Base-by-base conservation (phyloP, 2,113 vertebrate species). In the Alouatta palliata region DNA sequence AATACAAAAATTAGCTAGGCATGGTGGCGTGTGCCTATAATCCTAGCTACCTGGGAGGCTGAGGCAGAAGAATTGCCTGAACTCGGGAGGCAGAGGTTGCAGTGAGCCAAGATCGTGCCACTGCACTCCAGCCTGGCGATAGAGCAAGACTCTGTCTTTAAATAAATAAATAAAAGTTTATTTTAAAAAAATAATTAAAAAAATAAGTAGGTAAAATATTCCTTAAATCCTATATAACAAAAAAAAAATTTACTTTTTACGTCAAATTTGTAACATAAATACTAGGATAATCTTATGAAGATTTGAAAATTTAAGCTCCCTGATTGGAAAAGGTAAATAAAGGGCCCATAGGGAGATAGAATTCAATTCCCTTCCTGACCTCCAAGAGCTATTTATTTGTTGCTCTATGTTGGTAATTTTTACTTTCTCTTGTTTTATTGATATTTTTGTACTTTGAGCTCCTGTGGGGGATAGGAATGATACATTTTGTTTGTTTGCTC, bases 261-360 rank as follows among this genome's bases (percentile, higher is more conserved):
- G 88, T 11, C 54, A 91, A 73, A 93, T 17, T 91, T 90, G 40
- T 76, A 94, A 81, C 61, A 71, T 92, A 83, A 93, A 91, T 49
- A 61, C n/a, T 68, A 77, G 49, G 8, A 12, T 6, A 83, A 90
- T 94, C 83, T 61, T 87, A 87, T 43, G 20, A 85, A 81, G 45
- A 91, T 80, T 52, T 77, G 13, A 45, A 94, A 81, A 81, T 73
- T 8, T 77, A 91, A 80, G 27, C 43, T 80, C 14, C 17, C 40
- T 91, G 9, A 56, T 17, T 91, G 23, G 35, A 89, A 80, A 95
- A 94, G 23, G 14, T 79, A 79, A 79, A 87, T 71, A 85, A 85
- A 81, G 47, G 3, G 45, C 35, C 52, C 52, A 56, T 27, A 49
- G 9, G 20, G 3, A 86, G 17, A 8, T 4, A 40, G 27, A 88